Evolutionary conservation across 2,113 vertebrate genomes (phyloP).

Genomic region (Malurus alboscapulatus): DNA sequence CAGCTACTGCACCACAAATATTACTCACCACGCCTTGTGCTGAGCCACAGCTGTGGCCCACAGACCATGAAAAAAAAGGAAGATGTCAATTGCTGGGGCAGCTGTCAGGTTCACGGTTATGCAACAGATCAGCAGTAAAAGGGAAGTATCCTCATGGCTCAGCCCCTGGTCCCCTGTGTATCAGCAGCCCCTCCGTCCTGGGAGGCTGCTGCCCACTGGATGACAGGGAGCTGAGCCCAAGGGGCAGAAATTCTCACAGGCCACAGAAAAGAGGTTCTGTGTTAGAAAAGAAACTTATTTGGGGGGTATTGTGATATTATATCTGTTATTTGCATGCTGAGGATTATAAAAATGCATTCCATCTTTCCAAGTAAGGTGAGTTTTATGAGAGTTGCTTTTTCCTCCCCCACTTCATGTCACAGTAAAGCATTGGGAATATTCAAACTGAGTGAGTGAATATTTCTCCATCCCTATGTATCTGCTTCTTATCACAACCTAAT

Average conservation of each 20-base stretch:
- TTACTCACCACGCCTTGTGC: background rate
- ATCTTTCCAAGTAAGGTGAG: background rate
- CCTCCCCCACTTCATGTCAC: background rate
- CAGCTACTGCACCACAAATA: background rate
- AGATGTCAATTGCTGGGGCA: background rate
- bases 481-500: background rate
- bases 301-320: background rate
- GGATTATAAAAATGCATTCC: background rate
- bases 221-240: fast-evolving
- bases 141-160: fast-evolving
- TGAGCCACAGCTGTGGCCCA: background rate
- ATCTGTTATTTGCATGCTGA: background rate
- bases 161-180: fast-evolving
- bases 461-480: background rate
- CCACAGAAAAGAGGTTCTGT: background rate
- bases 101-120: background rate
- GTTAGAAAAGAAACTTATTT: background rate
- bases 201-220: background rate
- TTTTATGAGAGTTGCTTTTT: fast-evolving
- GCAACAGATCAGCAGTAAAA: background rate
- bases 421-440: background rate
- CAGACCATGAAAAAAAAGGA: background rate
- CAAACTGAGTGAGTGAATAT: background rate
- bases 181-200: background rate
- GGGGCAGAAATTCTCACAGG: background rate